Conservation (phyloP, 2,888 invertebrate genomes). For the Hesperia comma region DNA sequence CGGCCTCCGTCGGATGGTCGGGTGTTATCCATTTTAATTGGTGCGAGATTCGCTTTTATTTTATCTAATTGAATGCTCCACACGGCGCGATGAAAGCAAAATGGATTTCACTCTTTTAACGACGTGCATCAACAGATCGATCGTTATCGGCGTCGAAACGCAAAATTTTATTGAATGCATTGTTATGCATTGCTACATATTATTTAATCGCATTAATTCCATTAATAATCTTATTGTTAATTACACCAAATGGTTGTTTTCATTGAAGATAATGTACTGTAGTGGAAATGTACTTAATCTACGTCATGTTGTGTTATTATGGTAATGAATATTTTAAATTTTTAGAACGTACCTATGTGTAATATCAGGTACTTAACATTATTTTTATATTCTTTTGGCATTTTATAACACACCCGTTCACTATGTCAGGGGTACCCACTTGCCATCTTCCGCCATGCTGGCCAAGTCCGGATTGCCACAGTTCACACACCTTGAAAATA, state of each 20-base stretch:
- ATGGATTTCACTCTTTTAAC: conserved; percentile 38
- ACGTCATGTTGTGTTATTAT: conserved; percentile 1
- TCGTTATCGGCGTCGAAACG: conserved; percentile 13
- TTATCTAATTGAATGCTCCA: conserved; percentile 46
- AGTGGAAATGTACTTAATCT: conserved; percentile 23
- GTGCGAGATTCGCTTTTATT: conserved; percentile 58
- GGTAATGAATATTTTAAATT: too few species aligned
- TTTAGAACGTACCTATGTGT: too few species aligned
- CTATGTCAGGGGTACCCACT: too few species aligned
- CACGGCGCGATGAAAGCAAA: conserved; percentile 46
- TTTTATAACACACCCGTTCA: too few species aligned
- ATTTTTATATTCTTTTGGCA: too few species aligned
- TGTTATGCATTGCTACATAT: conserved; percentile 19
- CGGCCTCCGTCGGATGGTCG: conserved; percentile 54
- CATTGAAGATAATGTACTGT: conserved; percentile 21
- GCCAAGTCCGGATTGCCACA: too few species aligned
- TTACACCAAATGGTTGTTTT: conserved; percentile 30
- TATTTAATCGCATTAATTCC: conserved; percentile 18
- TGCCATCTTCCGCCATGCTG: too few species aligned
- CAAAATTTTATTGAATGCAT: conserved; percentile 2
- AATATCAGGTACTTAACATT: too few species aligned
- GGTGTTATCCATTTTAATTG: conserved; percentile 58
- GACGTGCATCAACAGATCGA: conserved; percentile 36
- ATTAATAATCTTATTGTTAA: conserved; percentile 29
- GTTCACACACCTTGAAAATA: too few species aligned